Conservation (phyloP, 2,113 vertebrate species). For the Scomber colias region DNA sequence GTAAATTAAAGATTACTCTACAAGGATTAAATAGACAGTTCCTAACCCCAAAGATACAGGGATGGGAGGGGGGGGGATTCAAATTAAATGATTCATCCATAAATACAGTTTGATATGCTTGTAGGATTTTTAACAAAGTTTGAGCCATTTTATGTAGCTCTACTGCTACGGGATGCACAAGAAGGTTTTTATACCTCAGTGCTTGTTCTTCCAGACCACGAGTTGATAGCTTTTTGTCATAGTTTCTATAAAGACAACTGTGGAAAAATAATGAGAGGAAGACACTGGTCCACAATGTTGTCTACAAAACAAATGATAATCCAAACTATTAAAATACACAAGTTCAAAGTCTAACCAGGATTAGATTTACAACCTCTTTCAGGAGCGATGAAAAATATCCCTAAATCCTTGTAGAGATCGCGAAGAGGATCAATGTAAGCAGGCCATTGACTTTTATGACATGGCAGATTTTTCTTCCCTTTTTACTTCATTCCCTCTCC, state of each 20-base stretch:
- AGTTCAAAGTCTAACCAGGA: conserved; percentile 55
- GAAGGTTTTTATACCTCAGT: not conserved
- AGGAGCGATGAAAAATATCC: conserved; percentile 64
- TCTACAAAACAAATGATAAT: conserved; percentile 60
- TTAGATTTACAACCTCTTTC: conserved; percentile 65
- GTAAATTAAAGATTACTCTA: not conserved
- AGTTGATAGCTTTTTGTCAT: not conserved
- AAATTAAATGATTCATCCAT: not conserved
- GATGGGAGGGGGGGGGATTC: too few species aligned
- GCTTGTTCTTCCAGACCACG: too few species aligned
- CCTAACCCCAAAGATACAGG: not conserved
- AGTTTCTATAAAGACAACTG: not conserved
- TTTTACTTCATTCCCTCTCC: conserved; percentile 58
- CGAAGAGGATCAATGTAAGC: conserved; percentile 75
- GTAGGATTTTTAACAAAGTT: not conserved
- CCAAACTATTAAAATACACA: conserved; percentile 43
- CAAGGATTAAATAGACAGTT: not conserved
- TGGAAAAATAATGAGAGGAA: conserved; percentile 13
- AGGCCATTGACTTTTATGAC: conserved; percentile 84
- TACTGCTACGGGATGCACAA: not conserved
- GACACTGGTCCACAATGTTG: conserved; percentile 9
- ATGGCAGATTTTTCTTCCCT: conserved; percentile 68
- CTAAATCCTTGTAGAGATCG: conserved; percentile 75
- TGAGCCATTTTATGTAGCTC: too few species aligned
- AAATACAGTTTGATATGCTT: not conserved